phyloP scores from a whole-genome alignment of 2,797 vertebrate genomes.

The Artibeus jamaicensis region DNA sequence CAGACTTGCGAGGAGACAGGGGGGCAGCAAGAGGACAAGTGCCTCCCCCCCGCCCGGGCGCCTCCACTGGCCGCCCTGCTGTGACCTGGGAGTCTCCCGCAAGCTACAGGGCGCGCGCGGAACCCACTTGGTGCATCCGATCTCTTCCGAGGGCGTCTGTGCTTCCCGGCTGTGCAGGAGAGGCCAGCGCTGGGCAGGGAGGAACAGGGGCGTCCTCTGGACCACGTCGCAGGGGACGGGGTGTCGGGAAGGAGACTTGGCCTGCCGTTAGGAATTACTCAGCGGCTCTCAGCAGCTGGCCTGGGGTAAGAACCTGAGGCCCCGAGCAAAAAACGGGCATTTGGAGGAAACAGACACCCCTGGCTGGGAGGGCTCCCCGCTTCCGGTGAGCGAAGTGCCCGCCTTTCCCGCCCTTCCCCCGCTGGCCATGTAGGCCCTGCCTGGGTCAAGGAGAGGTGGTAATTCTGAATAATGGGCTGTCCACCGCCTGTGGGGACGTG shows the following conservation, averaged over 20 bases:
- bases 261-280: conserved; percentile 44
- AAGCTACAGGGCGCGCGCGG: conserved; percentile 9
- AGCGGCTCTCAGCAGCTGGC: background rate
- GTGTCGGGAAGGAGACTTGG: background rate
- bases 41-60: too few relatives aligned
- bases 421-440: conserved; percentile 36
- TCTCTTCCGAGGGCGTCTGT: conserved; percentile 16
- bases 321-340: background rate
- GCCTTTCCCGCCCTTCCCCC: conserved; percentile 26
- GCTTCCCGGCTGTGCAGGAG: background rate
- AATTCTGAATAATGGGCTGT: conserved; percentile 53
- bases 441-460: conserved; percentile 11
- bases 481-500: conserved; percentile 40
- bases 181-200: background rate
- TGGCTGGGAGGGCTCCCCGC: background rate
- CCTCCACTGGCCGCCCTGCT: too few relatives aligned
- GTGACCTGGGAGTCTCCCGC: background rate
- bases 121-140: background rate
- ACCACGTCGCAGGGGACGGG: background rate
- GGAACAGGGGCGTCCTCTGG: background rate
- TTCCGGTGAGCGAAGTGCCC: background rate
- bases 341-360: conserved; percentile 22
- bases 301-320: background rate
- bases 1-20: background rate
- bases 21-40: background rate